Evolutionary conservation across 2,888 invertebrate genomes (phyloP).

Genomic region (Cephus runcator): DNA sequence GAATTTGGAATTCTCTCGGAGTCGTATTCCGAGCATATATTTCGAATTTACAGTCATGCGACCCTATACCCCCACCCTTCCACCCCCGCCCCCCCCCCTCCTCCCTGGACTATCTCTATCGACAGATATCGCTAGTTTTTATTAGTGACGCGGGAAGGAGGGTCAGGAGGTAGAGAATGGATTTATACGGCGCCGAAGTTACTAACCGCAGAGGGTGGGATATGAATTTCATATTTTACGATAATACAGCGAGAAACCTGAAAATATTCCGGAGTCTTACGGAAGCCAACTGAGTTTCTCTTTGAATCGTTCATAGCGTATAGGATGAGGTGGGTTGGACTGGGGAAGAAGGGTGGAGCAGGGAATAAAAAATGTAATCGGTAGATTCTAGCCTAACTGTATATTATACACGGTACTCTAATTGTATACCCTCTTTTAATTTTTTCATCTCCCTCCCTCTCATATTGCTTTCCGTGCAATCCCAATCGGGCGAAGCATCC

Average conservation of each 20-base stretch:
- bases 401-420: neutral
- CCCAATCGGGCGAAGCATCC: neutral
- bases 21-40: slow-evolving; percentile 1
- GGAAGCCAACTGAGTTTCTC: neutral
- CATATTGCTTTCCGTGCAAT: neutral
- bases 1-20: neutral
- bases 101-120: neutral
- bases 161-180: neutral
- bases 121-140: slow-evolving; percentile 4
- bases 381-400: neutral
- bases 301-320: neutral
- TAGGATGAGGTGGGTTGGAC: too few species aligned
- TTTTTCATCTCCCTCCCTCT: neutral
- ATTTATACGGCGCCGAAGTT: slow-evolving; percentile 5
- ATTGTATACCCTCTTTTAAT: neutral
- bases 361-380: neutral
- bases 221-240: slow-evolving; percentile 51
- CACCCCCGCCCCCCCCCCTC: too few species aligned
- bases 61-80: neutral
- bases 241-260: slow-evolving; percentile 32
- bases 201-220: slow-evolving; percentile 20
- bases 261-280: neutral
- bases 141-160: neutral
- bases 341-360: accelerated
- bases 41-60: slow-evolving; percentile 2